Percentiles rank a stretch among this genome's conserved stretches.
phyloP scores from a whole-genome alignment of 2,113 vertebrate species.

The Crotalus horridus region DNA sequence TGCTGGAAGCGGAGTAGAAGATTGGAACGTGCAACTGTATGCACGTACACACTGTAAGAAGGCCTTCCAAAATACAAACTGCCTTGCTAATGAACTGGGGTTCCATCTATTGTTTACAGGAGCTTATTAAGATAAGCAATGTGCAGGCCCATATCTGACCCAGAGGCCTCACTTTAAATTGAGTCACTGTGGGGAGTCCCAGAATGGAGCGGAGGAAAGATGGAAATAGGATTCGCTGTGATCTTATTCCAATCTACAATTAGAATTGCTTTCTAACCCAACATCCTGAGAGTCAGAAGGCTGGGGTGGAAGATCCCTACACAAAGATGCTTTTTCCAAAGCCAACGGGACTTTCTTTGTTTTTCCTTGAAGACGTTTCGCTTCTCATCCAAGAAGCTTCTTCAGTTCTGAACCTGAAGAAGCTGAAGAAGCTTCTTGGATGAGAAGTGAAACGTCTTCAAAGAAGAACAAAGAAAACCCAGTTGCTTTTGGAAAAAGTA shows the following conservation, averaged over 20 bases:
- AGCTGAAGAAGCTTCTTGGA: neutral
- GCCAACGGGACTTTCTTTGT: neutral
- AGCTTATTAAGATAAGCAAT: neutral
- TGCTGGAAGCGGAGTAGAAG: neutral
- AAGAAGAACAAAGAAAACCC: neutral
- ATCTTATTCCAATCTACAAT: neutral
- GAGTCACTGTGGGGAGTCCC: neutral
- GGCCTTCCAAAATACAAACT: neutral
- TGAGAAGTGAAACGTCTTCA: neutral
- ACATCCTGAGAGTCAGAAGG: neutral
- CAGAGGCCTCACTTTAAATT: neutral
- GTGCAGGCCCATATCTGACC: neutral
- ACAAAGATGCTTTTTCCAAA: neutral
- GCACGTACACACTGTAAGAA: neutral
- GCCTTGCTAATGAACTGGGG: neutral
- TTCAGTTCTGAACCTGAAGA: neutral
- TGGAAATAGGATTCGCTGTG: neutral
- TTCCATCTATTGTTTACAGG: neutral
- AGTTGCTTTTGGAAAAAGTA: neutral
- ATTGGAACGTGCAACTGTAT: neutral
- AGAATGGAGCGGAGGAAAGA: neutral
- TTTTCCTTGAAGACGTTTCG: neutral
- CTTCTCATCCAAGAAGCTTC: neutral
- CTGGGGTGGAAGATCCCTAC: neutral
- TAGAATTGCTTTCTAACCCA: neutral